Evolutionary conservation across 2,113 vertebrate genomes (phyloP), one percentile per base, ranked within the genome.

Genomic region (Vanacampus margaritifer): DNA sequence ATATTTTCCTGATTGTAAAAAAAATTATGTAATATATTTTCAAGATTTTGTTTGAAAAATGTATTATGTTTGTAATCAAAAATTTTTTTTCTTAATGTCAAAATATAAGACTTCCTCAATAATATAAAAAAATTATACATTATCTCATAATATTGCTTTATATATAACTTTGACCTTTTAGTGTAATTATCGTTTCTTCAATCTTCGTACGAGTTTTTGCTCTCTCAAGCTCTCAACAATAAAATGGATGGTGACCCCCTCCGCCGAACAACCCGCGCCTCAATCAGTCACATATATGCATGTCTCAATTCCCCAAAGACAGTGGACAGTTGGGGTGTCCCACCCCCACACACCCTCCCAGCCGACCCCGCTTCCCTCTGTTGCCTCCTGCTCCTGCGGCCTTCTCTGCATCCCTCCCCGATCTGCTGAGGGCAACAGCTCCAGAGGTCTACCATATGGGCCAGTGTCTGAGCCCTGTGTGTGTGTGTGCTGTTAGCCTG

Each of bases 361-460:
- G 5, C 43, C 71, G 68, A 74, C 67, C 69, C 75, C 58, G 1
- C 56, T 53, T 64, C 68, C 73, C 50, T 71, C 57, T 76, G 57
- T 68, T 37, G 56, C 76, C 78, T 68, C 78, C 75, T 75, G 69
- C 74, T 74, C 67, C 73, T 46, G 58, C 74, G 79, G 67, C 80
- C 82, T 74, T 69, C 66, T 51, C 79, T 16, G 79, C 76, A 69
- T 79, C 75, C 68, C 58, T 68, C 71, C 76, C 78, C 76, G 23
- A 75, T 77, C 83, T 59, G 70, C 74, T 72, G 48, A 83, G 83
- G 81, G 72, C 87, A 86, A 75, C 80, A 85, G 82, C 81, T 89
- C 79, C 80, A 87, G 86, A 86, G 87, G 73, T 82, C 79, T 46
- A 71, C 91, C 89, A 91, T 91, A 91, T 91, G 90, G 88, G 26